Evolutionary conservation across 2,113 vertebrate genomes (phyloP), one percentile per base, ranked within the genome.

Genomic region (Mesoclemmys tuberculata): DNA sequence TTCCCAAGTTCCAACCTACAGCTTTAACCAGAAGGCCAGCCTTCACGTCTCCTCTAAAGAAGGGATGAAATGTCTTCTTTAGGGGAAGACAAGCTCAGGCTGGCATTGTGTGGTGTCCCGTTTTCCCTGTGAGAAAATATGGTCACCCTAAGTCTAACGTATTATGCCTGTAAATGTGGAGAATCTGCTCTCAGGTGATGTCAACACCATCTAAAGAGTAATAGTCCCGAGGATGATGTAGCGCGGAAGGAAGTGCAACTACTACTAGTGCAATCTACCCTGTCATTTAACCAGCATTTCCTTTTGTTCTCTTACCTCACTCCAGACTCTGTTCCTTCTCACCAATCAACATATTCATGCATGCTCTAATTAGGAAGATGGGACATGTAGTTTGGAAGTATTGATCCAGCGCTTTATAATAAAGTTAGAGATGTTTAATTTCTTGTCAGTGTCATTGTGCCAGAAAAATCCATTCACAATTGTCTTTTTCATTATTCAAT

Each of bases 371-470:
- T 56, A 79, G 78, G 79, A 54, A 92, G 84, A 87, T 18, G 48
- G 90, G 87, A 87, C 51, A 38, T 27, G 46, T 68, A 88, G 74
- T 88, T 83, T 91, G 83, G 78, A 83, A 58, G 6, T 85, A 96
- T 96, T 5, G 87, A 95, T 90, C 24, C 10, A 31, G 26, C 13
- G 27, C 74, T 97, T 96, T 27, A 81, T 97, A 0, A 94, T 56
- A 82, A 95, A 93, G 86, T 95, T 95, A 96, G 84, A 64, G 84
- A 89, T 93, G 90, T 88, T 95, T 96, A 95, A 95, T 96, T 96
- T 92, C 94, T 97, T 87, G 92, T 88, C 96, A 95, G 88, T 93
- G 95, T 92, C 84, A 85, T 92, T 89, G 85, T 80, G 80, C 88
- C 88, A 58, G 93, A 94, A 88, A 96, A 97, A 96, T 97, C 93